Evolutionary conservation across 2,888 invertebrate species (phyloP), one percentile per base, ranked within the genome.

Genomic region (Dolichomitus sp.): DNA sequence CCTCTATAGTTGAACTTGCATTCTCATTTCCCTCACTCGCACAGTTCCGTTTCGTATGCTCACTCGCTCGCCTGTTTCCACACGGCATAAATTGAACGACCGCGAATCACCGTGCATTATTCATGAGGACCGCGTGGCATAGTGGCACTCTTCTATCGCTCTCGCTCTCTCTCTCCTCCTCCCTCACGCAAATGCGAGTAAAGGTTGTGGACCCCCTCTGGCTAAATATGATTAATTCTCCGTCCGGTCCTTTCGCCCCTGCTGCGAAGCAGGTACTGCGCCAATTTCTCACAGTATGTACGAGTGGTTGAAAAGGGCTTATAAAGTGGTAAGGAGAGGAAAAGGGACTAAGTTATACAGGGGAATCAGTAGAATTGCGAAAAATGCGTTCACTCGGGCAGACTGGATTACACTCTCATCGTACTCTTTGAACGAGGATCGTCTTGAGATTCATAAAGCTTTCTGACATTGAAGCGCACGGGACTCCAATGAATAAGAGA

Each of bases 171-270:
- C 19, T 19, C 19, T 19, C 57, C 9, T 27, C 27, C 50, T 14
- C 11, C 9, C 30, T 7, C 6, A 12, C n/a, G 7, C 59, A 19
- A 12, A 70, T 66, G 63, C 63, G 63, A 27, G 40, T 61, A 72
- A 75, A 80, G 72, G 81, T 85, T 72, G 77, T 50, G 37, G 37
- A 33, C 40, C n/a, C 70, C 40, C 69, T 57, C 42, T 11, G 59
- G 72, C 84, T 87, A 86, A 88, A 88, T 84, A 86, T 86, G 87
- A 90, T 89, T 90, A 88, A 89, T 89, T 89, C 87, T 86, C 85
- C 79, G 85, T 87, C 77, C 80, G 78, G 83, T 66, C 66, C 33
- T 45, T 57, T 61, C 79, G 45, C 23, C 69, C 65, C 63, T 27
- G 23, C 45, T 17, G 50, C 52, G 23, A 27, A 61, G 33, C 42